Evolutionary conservation across 2,797 vertebrate species (phyloP).

Genomic region (Muscicapa comitata): DNA sequence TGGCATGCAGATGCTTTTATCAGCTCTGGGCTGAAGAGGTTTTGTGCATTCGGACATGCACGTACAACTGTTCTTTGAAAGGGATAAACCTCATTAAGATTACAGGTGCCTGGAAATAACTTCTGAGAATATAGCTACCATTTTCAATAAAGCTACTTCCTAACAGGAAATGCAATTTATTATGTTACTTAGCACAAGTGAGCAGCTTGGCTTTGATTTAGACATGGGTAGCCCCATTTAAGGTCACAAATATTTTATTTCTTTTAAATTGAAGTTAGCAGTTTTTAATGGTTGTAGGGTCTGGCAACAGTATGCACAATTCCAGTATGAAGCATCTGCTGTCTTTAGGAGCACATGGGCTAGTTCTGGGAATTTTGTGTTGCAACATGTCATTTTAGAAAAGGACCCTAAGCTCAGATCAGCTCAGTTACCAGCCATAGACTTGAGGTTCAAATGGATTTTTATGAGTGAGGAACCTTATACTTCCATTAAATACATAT

Average conservation of each 20-base stretch:
- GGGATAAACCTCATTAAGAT: slow-evolving; percentile 81
- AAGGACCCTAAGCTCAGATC: neutral
- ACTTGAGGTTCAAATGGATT: neutral
- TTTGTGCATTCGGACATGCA: slow-evolving; percentile 73
- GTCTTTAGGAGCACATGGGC: neutral
- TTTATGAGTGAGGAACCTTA: neutral
- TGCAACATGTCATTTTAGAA: neutral
- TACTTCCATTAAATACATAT: neutral
- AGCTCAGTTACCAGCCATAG: neutral
- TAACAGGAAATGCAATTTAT: slow-evolving; percentile 73
- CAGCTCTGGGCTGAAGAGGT: slow-evolving; percentile 72
- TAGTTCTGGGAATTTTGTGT: neutral
- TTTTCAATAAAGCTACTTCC: slow-evolving; percentile 77
- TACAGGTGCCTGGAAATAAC: slow-evolving; percentile 78
- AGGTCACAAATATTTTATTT: neutral
- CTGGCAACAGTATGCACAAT: neutral
- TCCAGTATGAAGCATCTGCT: neutral
- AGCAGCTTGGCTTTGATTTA: slow-evolving; percentile 41
- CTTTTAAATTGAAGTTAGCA: neutral
- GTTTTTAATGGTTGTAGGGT: neutral
- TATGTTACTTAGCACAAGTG: slow-evolving; percentile 63
- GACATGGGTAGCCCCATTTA: neutral
- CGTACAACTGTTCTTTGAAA: slow-evolving; percentile 75
- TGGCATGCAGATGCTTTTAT: slow-evolving; percentile 84
- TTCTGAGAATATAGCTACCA: slow-evolving; percentile 71